Base-by-base conservation (phyloP, 2,888 invertebrate species). In the Shargacucullia verbasci region DNA sequence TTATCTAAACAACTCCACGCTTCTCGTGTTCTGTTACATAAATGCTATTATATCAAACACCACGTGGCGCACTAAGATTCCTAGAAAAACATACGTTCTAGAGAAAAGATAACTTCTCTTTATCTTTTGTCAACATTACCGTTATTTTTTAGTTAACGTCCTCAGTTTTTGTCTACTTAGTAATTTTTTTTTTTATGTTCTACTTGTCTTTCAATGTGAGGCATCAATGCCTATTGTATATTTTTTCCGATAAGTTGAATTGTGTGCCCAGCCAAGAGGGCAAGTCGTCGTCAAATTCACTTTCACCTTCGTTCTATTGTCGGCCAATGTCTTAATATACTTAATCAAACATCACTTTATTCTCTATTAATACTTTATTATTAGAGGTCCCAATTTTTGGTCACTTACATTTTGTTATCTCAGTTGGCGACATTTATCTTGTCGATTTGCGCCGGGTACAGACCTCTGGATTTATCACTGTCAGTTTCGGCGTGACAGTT, bases 341-440 rank as follows among this genome's bases (percentile, higher is more conserved):
- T 6, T 31, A 34, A 34, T 35, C 10, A 33, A 34, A 35, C 4
- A 27, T 14, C 63, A 13, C 27, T 45, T 56, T 20, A 39, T 59
- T 56, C 33, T 40, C 41, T 43, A 41, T 57, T 46, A 39, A 47
- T 57, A 25, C 43, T 56, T 57, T 69, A 52, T 79, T 60, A 68
- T 70, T 65, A 70, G 53, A 64, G 57, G 66, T 73, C 62, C 70
- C 57, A 67, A 70, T 71, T 70, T 66, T 58, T 76, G 63, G 52
- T 65, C 52, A 64, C 55, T 77, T 68, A 47, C 55, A 62, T 56
- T 38, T 43, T 34, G 74, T 85, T 88, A 89, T 90, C 90, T 84
- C 66, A 31, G 79, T 78, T 86, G 78, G 78, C 76, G 82, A 87
- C 86, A 82, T 82, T 84, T 89, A 90, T 89, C 90, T 78, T 45